Conservation (phyloP, 2,113 vertebrate species). For the Peromyscus polionotus region DNA sequence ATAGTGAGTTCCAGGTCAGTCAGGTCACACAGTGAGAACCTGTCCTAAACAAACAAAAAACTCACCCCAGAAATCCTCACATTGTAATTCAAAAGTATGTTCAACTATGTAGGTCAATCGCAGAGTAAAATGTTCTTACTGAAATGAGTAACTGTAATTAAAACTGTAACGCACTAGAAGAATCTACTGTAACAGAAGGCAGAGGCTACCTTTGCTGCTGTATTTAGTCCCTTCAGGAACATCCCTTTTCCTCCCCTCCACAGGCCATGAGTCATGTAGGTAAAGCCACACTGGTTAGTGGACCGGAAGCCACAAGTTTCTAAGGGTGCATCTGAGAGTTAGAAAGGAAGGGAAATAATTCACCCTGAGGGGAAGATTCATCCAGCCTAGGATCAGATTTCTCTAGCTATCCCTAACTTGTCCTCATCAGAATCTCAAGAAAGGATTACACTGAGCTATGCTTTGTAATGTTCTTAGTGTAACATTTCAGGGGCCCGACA, state of each 20-base stretch:
- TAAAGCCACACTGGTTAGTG: not conserved
- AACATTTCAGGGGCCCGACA: not conserved
- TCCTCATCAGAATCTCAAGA: not conserved
- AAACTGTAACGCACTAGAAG: not conserved
- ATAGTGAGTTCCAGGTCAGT: not conserved
- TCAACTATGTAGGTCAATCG: not conserved
- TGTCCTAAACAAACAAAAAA: not conserved
- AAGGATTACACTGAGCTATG: not conserved
- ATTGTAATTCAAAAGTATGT: not conserved
- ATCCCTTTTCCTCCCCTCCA: too few relatives aligned
- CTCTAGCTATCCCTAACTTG: not conserved
- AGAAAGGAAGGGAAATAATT: not conserved
- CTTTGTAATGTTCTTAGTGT: not conserved
- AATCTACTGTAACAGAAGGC: not conserved
- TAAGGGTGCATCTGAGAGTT: not conserved
- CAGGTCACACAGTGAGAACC: not conserved
- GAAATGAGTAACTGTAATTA: not conserved
- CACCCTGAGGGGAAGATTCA: not conserved
- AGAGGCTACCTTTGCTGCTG: not conserved
- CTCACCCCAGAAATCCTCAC: too few relatives aligned
- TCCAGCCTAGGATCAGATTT: not conserved
- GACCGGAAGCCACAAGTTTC: not conserved
- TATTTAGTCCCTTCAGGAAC: not conserved
- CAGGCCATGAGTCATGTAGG: not conserved
- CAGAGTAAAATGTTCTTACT: not conserved